Percentiles rank a stretch among this genome's conserved stretches.
Conservation (phyloP, 2,113 vertebrate genomes). For the Ptilonorhynchus violaceus region DNA sequence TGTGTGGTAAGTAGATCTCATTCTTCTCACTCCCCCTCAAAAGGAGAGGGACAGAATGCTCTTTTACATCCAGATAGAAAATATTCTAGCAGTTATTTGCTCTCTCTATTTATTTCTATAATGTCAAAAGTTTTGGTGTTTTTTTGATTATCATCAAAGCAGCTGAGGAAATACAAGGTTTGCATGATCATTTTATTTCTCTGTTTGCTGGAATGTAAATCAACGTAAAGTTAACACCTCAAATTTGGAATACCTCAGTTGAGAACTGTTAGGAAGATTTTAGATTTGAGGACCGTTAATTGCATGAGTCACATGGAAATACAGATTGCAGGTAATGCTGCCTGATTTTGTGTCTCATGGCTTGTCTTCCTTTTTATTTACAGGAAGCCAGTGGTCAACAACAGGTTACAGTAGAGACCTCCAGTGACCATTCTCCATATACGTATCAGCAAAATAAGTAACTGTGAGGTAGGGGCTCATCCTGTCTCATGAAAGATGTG, state of each 20-base stretch:
- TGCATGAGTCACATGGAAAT: not conserved
- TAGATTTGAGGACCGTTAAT: not conserved
- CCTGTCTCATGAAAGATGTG: not conserved
- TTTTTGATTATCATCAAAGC: not conserved
- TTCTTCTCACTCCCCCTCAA: not conserved
- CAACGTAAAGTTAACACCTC: not conserved
- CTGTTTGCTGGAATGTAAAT: not conserved
- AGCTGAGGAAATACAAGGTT: not conserved
- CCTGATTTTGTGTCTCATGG: conserved; percentile 6
- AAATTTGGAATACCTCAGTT: not conserved
- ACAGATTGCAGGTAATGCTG: not conserved
- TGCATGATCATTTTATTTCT: not conserved
- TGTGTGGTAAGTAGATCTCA: not conserved
- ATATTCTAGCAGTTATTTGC: not conserved
- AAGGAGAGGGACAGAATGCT: not conserved
- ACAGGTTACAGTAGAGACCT: conserved; percentile 88
- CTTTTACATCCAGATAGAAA: not conserved
- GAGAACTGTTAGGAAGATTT: not conserved
- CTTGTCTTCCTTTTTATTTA: conserved; percentile 48
- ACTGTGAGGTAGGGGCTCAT: conserved; percentile 79
- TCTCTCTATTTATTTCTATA: not conserved
- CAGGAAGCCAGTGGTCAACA: conserved; percentile 93
- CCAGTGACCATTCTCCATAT: conserved; percentile 92
- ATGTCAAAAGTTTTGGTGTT: not conserved
- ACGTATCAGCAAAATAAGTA: conserved; percentile 97